These are phyloP conservation scores for Sebastes minor DNA, from an alignment of 2,797 vertebrate species.

Conservation along the genomic window DNA sequence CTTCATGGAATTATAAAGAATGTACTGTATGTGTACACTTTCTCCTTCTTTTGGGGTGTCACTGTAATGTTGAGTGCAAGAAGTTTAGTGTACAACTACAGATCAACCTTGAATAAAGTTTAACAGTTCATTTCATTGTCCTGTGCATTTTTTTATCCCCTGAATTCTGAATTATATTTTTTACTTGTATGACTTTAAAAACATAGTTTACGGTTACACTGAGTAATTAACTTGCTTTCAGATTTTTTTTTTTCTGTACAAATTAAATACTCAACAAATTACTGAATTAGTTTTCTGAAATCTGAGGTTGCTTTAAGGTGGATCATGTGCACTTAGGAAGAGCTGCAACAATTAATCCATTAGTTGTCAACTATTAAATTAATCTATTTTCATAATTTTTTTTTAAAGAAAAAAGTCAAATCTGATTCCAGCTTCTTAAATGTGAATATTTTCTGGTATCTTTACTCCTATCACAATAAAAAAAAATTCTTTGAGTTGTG, in stretches of 20 bases:
- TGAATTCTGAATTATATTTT: background rate
- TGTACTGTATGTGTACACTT: conserved; percentile 76
- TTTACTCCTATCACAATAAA: too few relatives aligned
- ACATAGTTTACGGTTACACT: too few relatives aligned
- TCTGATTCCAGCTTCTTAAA: too few relatives aligned
- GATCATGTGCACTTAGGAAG: too few relatives aligned
- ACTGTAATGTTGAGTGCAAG: conserved; percentile 68
- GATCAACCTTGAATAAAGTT: conserved; percentile 84
- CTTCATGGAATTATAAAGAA: conserved; percentile 70
- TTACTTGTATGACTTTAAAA: background rate
- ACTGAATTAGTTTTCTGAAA: background rate
- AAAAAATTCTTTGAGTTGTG: too few relatives aligned
- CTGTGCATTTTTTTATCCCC: background rate
- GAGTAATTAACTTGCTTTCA: too few relatives aligned
- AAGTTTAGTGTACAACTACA: conserved; percentile 78
- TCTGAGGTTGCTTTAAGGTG: background rate
- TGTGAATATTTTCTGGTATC: too few relatives aligned
- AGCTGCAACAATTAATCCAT: too few relatives aligned
- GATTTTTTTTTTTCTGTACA: too few relatives aligned
- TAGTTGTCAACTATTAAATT: too few relatives aligned
- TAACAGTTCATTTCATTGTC: conserved; percentile 56
- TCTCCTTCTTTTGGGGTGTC: conserved; percentile 69
- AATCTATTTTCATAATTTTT: too few relatives aligned
- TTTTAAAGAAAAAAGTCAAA: too few relatives aligned
- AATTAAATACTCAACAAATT: background rate